These are phyloP conservation scores for Himalopsyche japonica DNA, from an alignment of 2,888 invertebrate genomes.

Conservation along the genomic window DNA sequence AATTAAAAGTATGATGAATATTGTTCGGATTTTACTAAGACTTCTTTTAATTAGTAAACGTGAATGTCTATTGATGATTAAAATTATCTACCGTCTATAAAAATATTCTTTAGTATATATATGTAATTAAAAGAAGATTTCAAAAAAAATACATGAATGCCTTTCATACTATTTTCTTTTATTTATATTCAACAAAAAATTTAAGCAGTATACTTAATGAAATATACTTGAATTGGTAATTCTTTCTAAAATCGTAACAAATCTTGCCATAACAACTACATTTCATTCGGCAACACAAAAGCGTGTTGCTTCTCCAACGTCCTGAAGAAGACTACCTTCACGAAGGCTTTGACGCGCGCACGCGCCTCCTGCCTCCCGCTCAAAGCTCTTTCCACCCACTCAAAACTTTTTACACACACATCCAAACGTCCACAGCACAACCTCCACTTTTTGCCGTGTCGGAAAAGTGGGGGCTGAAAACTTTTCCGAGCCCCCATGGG, in stretches of 20 bases:
- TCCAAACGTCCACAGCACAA: conserved; percentile 7
- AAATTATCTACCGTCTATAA: no score
- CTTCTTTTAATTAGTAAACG: no score
- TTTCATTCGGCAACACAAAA: background rate
- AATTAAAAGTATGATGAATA: no score
- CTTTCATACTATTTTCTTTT: no score
- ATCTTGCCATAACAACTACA: background rate
- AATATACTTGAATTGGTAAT: no score
- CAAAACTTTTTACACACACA: conserved; percentile 39
- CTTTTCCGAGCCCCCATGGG: conserved; percentile 24
- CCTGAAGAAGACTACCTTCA: conserved; percentile 28
- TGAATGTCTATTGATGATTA: no score
- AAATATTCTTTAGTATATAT: no score
- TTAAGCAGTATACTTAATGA: no score
- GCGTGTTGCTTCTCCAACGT: conserved; percentile 15
- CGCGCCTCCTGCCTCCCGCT: conserved; percentile 49
- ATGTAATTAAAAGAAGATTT: no score
- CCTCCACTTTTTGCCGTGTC: conserved; percentile 36
- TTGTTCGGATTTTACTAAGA: no score
- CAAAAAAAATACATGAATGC: no score
- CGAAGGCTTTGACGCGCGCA: conserved; percentile 50
- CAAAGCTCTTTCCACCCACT: conserved; percentile 10
- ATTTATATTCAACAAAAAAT: no score
- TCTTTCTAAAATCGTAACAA: background rate
- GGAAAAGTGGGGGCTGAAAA: conserved; percentile 36